A percentile compares a stretch with the other conserved stretches of the same genome.
phyloP scores from a whole-genome alignment of 2,113 vertebrate species.

The Chaenocephalus aceratus region DNA sequence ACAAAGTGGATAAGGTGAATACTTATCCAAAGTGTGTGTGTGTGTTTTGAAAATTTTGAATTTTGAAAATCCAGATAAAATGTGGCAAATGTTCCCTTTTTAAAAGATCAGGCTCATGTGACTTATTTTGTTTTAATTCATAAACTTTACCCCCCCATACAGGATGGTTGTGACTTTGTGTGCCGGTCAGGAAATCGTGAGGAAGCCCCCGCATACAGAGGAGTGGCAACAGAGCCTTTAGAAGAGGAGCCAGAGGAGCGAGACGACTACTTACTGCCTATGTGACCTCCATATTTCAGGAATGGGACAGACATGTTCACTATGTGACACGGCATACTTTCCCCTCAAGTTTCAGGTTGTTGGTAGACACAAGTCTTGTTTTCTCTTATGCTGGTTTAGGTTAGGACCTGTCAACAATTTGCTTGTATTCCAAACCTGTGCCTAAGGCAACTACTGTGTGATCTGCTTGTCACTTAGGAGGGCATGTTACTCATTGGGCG shows the following conservation, averaged over 20 bases:
- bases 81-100: no score
- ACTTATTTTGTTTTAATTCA: neutral
- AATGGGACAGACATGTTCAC: constrained; percentile 42
- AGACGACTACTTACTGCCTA: constrained; percentile 95
- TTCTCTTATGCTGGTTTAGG: constrained; percentile 37
- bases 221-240: constrained; percentile 88
- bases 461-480: constrained; percentile 24
- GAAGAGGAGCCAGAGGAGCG: constrained; percentile 94
- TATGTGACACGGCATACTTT: constrained; percentile 53
- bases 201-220: constrained; percentile 87
- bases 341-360: constrained; percentile 49
- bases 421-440: constrained; percentile 44
- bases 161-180: constrained; percentile 98
- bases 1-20: no score
- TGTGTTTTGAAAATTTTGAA: no score
- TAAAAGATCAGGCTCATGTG: neutral
- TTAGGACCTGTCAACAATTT: constrained; percentile 36
- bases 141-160: neutral
- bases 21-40: no score
- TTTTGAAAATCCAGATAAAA: no score
- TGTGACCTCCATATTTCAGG: constrained; percentile 83
- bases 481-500: constrained; percentile 26
- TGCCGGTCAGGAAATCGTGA: constrained; percentile 89
- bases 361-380: constrained; percentile 56
- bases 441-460: constrained; percentile 32